phyloP scores from a whole-genome alignment of 2,113 vertebrate genomes.

The Lamprologus tigripictilis region DNA sequence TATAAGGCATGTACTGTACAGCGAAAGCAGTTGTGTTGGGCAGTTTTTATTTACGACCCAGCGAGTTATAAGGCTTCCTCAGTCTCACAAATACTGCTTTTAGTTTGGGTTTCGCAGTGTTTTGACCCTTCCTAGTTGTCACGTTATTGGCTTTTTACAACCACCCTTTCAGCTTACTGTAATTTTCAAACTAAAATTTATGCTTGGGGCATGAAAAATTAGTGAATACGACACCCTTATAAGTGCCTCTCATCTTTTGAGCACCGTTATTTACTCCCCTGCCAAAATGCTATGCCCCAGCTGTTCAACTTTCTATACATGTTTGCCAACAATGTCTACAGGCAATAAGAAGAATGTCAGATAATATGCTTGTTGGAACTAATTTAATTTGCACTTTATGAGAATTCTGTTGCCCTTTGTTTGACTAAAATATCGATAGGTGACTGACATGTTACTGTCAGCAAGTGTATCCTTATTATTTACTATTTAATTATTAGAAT shows the following conservation, averaged over 20 bases:
- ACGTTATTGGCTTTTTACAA: slow-evolving; percentile 18
- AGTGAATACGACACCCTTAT: slow-evolving; percentile 36
- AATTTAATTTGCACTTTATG: slow-evolving; percentile 68
- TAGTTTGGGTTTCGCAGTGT: background rate
- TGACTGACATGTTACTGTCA: slow-evolving; percentile 10
- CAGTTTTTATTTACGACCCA: background rate
- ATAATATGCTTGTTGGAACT: slow-evolving; percentile 62
- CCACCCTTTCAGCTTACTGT: background rate
- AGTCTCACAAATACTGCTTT: background rate
- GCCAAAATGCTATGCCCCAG: slow-evolving; percentile 30
- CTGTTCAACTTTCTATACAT: slow-evolving; percentile 13
- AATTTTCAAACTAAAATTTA: background rate
- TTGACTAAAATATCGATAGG: slow-evolving; percentile 23
- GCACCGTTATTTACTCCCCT: slow-evolving; percentile 30
- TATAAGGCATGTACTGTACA: slow-evolving; percentile 25
- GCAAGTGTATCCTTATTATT: background rate
- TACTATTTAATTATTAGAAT: background rate
- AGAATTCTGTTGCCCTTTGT: slow-evolving; percentile 20
- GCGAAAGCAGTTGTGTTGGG: background rate
- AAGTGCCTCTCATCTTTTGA: slow-evolving; percentile 63
- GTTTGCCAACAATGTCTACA: slow-evolving; percentile 42
- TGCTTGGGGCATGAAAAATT: slow-evolving; percentile 33
- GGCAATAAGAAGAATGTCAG: slow-evolving; percentile 67
- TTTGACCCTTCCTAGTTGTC: background rate
- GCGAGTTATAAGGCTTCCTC: background rate